phyloP scores from a whole-genome alignment of 2,797 vertebrate species.

The Eospalax fontanierii region DNA sequence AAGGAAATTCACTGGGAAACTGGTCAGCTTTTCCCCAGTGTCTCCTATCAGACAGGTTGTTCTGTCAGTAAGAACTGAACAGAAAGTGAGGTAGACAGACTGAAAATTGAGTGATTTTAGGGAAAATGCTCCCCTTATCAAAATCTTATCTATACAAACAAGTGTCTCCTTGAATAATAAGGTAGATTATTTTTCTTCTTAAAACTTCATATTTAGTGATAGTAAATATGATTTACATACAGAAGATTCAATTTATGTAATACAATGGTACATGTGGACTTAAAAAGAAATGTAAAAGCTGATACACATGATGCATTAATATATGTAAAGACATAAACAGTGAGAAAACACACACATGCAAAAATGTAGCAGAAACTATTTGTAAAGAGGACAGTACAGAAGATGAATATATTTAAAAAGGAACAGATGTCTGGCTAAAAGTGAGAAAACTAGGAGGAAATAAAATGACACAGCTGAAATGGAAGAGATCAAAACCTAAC shows the following conservation, averaged over 20 bases:
- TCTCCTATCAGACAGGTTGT: not conserved
- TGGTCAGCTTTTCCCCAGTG: not conserved
- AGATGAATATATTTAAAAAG: not conserved
- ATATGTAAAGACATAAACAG: not conserved
- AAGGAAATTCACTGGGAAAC: not conserved
- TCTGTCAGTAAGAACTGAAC: not conserved
- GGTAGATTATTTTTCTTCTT: not conserved
- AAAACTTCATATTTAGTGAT: not conserved
- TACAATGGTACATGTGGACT: not conserved
- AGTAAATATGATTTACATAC: not conserved
- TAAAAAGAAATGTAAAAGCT: not conserved
- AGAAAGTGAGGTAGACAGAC: not conserved
- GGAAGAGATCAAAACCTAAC: not conserved
- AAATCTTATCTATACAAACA: not conserved
- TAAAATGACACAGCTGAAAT: conserved; percentile 28
- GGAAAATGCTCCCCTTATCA: not conserved
- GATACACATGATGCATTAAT: not conserved
- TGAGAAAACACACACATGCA: not conserved
- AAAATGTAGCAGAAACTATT: not conserved
- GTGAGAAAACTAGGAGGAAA: not conserved
- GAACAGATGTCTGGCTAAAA: not conserved
- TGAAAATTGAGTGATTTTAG: not conserved
- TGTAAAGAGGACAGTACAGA: not conserved
- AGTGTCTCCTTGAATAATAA: not conserved
- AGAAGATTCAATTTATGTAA: not conserved